These are phyloP conservation scores for Malaclemys terrapin DNA, from an alignment of 2,113 vertebrate genomes.

Conservation along the genomic window DNA sequence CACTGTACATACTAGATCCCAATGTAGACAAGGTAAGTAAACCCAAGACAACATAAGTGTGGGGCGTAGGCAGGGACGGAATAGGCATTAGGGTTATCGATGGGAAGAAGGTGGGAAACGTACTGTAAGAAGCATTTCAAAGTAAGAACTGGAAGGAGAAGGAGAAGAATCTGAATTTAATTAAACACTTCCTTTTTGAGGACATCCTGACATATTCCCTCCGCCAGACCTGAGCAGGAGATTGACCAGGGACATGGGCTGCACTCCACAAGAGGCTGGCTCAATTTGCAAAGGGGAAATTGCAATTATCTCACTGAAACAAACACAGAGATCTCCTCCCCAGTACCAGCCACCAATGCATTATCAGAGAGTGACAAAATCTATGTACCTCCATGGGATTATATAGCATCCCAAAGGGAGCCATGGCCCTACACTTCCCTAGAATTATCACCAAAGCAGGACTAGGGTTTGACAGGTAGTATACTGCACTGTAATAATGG, in stretches of 20 bases:
- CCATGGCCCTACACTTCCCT: neutral
- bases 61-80: neutral
- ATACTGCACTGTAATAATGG: neutral
- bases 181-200: neutral
- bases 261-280: no score
- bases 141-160: conserved; percentile 1
- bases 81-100: conserved; percentile 23
- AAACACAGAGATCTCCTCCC: neutral
- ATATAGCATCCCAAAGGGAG: neutral
- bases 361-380: neutral
- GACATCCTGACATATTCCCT: neutral
- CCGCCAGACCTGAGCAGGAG: neutral
- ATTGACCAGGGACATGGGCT: neutral
- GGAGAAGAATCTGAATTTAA: neutral
- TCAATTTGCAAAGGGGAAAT: neutral
- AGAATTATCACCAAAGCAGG: neutral
- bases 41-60: neutral
- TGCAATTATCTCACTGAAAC: neutral
- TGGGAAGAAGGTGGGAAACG: neutral
- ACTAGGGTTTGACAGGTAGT: neutral
- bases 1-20: neutral
- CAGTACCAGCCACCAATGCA: neutral
- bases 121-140: no score
- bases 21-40: neutral
- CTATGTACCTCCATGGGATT: neutral